A percentile compares a stretch with the other conserved stretches of the same genome.
Conservation (phyloP, 2,797 vertebrate genomes). For the Pangasius sanitwongsei region DNA sequence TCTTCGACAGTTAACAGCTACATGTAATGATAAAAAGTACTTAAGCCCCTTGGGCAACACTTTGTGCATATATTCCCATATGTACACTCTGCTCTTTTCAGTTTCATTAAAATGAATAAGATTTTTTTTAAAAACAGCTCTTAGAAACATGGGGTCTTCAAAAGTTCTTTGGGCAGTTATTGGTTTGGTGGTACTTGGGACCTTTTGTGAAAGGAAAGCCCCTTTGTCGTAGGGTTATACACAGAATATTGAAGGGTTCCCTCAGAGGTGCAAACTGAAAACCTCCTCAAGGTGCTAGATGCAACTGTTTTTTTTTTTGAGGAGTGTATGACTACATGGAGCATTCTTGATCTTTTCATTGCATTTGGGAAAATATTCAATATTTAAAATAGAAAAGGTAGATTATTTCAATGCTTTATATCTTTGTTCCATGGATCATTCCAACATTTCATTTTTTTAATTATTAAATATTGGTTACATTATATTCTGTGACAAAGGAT, state of each 20-base stretch:
- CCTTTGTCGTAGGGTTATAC: background rate
- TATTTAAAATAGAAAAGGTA: background rate
- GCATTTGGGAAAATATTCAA: background rate
- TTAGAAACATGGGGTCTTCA: background rate
- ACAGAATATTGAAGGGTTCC: too few species aligned
- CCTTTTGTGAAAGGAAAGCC: background rate
- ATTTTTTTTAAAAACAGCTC: background rate
- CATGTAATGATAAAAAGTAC: slow-evolving; percentile 26
- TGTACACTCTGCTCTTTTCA: background rate
- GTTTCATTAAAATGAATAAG: background rate
- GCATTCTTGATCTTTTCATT: background rate
- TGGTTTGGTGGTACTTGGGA: background rate
- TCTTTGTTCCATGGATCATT: background rate
- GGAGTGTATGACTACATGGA: background rate
- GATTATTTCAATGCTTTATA: background rate
- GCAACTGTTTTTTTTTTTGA: background rate
- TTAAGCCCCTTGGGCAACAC: slow-evolving; percentile 16
- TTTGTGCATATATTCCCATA: slow-evolving; percentile 6
- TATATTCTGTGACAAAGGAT: slow-evolving; percentile 8
- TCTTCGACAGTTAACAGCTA: slow-evolving; percentile 29
- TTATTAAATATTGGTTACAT: background rate
- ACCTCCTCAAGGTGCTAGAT: background rate
- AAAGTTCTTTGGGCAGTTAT: background rate
- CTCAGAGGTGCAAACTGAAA: background rate
- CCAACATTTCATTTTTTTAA: background rate